Conservation (phyloP, 2,113 vertebrate species). For the Benitochromis conjunctus region DNA sequence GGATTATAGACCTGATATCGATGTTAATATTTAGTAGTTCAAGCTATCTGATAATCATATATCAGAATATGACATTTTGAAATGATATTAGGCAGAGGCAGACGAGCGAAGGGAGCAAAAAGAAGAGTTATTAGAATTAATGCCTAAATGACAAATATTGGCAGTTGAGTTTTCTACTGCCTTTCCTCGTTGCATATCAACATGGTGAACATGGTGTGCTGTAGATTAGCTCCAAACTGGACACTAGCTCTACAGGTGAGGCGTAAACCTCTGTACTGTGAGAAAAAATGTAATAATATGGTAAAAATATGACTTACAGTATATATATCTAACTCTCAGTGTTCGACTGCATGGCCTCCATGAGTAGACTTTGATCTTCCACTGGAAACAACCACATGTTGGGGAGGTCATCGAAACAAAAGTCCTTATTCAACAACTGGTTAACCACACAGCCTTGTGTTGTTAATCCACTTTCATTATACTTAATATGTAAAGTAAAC, state of each 20-base stretch:
- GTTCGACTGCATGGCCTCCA: too few relatives aligned
- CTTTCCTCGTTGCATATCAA: not conserved
- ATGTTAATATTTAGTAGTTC: not conserved
- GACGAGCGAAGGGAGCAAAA: not conserved
- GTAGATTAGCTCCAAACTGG: too few relatives aligned
- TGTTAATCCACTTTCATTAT: rapidly evolving
- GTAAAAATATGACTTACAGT: not conserved
- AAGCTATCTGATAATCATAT: rapidly evolving
- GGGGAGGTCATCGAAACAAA: rapidly evolving
- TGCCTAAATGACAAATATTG: rapidly evolving
- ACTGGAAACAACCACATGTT: not conserved
- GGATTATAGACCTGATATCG: not conserved
- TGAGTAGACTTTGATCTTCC: not conserved
- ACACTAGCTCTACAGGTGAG: rapidly evolving
- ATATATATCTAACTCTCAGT: too few relatives aligned
- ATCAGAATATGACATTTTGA: not conserved
- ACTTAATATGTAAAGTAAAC: not conserved
- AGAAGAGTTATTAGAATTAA: not conserved
- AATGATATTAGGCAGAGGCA: not conserved
- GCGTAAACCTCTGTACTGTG: too few relatives aligned
- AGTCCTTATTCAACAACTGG: not conserved
- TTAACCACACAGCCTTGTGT: not conserved
- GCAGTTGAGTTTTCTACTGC: not conserved
- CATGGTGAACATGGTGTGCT: too few relatives aligned
- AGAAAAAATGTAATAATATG: not conserved